Percentiles rank a stretch among this genome's conserved stretches.
phyloP scores from a whole-genome alignment of 1,140 invertebrate genomes.

The Neodiprion fabricii region DNA sequence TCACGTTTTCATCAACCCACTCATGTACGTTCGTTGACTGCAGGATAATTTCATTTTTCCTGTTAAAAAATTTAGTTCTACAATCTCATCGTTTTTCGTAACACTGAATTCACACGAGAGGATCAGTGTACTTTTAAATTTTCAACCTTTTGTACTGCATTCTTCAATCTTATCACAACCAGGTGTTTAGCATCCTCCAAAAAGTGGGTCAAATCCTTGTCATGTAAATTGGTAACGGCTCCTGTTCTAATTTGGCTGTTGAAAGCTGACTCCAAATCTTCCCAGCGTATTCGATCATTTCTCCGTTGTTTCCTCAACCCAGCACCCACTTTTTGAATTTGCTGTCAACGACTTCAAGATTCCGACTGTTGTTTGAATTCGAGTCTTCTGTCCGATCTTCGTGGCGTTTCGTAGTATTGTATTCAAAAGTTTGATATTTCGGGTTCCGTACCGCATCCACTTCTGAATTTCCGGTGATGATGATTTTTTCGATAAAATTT shows the following conservation, averaged over 20 bases:
- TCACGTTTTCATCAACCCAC: slow-evolving; percentile 28
- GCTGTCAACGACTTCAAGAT: neutral
- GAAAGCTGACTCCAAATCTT: slow-evolving; percentile 27
- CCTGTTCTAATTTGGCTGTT: slow-evolving; percentile 24
- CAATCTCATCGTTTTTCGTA: slow-evolving; percentile 18
- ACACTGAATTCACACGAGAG: slow-evolving; percentile 28
- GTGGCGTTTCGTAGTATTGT: neutral
- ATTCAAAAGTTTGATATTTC: neutral
- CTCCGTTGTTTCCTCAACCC: slow-evolving; percentile 2
- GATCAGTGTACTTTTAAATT: slow-evolving; percentile 27
- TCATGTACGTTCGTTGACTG: slow-evolving; percentile 18
- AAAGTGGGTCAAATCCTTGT: slow-evolving; percentile 29
- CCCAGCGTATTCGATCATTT: slow-evolving; percentile 24
- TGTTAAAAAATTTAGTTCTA: slow-evolving; percentile 32
- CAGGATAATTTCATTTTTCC: slow-evolving; percentile 18
- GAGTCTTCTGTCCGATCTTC: neutral
- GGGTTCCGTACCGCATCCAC: too few species aligned
- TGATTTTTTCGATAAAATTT: too few species aligned
- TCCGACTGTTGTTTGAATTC: slow-evolving; percentile 3
- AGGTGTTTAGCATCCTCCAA: slow-evolving; percentile 28
- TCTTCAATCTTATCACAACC: slow-evolving; percentile 21
- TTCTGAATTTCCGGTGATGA: too few species aligned
- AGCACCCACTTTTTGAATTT: neutral
- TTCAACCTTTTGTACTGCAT: slow-evolving; percentile 19
- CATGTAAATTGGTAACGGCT: slow-evolving; percentile 27